Conservation (phyloP, 2,797 vertebrate genomes). For the Arrhamphus sclerolepis region DNA sequence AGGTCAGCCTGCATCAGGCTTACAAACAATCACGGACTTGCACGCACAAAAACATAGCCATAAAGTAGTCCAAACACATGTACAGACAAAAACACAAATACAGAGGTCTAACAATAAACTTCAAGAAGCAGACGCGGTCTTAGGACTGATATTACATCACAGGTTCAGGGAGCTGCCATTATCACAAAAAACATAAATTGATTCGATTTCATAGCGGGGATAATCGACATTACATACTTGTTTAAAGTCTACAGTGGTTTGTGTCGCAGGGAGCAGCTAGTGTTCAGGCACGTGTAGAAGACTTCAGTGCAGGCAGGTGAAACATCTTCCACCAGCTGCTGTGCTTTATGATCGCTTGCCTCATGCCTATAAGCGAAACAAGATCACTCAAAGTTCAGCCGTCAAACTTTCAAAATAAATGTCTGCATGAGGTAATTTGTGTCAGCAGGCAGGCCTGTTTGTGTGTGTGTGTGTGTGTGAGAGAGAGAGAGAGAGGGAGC, state of each 20-base stretch:
- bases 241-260: slow-evolving; percentile 39
- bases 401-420: slow-evolving; percentile 79
- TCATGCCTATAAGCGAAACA: slow-evolving; percentile 72
- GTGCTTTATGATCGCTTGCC: slow-evolving; percentile 62
- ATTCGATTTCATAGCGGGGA: slow-evolving; percentile 8
- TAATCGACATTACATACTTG: slow-evolving; percentile 18
- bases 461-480: slow-evolving; percentile 28
- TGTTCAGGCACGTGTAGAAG: slow-evolving; percentile 29
- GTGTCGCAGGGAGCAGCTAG: slow-evolving; percentile 36
- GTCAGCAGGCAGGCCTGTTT: slow-evolving; percentile 62
- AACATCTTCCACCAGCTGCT: slow-evolving; percentile 70
- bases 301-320: slow-evolving; percentile 65
- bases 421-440: slow-evolving; percentile 78
- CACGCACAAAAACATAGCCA: slow-evolving; percentile 21
- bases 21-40: slow-evolving; percentile 47
- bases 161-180: slow-evolving; percentile 12
- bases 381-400: slow-evolving; percentile 80
- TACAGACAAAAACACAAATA: slow-evolving; percentile 24
- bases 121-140: not conserved
- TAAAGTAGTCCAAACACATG: slow-evolving; percentile 15
- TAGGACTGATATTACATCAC: not conserved
- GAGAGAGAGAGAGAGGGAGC: slow-evolving; percentile 36
- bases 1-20: slow-evolving; percentile 36
- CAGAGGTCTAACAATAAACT: slow-evolving; percentile 9
- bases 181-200: slow-evolving; percentile 10